Base-by-base conservation (phyloP, 1,140 invertebrate species). In the Bombus confusus region DNA sequence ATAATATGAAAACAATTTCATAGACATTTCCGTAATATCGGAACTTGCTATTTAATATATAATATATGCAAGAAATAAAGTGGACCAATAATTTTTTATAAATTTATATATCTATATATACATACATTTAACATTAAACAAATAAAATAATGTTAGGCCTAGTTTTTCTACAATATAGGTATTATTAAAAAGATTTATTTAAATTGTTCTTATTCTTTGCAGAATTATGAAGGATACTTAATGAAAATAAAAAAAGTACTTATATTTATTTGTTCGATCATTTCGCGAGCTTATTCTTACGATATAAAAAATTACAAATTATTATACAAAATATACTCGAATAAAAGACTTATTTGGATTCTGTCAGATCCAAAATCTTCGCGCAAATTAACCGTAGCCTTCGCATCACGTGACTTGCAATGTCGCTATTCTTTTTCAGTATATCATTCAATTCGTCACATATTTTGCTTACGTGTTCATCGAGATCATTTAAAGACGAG, bases 361-460 rank as follows among this genome's bases (percentile, higher is more conserved):
- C 43, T 8, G 43, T 57, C 3, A 47, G 2, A 43, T 85, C 39
- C 22, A 80, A 39, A 43, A 85, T 31, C 5, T 69, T 80, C 12
- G 9, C 28, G 9, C 83, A 80, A 43, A 77, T 8, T 1, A 34
- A 2, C 10, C 71, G 76, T 13, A 91, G 69, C 59, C 71, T 88
- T 47, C 75, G 71, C 52, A 87, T 73, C 41, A 78, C 15, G 18
- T 25, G 4, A 25, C 39, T 34, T 47, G n/a, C 59, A 12, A 91
- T 41, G 1, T 87, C 66, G 8, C 34, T 64, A 31, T 52, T 86
- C 5, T 71, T 73, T 18, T 43, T 57, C 3, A 69, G 13, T 41
- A 90, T 83, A 22, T 82, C 43, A 34, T 85, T 69, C n/a, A 91
- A 41, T 47, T 90, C 89, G 25, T 87, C 76, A 47, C 87, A 90